Base-by-base conservation (phyloP, 1,140 invertebrate species). In the Eupristina koningsbergeri region DNA sequence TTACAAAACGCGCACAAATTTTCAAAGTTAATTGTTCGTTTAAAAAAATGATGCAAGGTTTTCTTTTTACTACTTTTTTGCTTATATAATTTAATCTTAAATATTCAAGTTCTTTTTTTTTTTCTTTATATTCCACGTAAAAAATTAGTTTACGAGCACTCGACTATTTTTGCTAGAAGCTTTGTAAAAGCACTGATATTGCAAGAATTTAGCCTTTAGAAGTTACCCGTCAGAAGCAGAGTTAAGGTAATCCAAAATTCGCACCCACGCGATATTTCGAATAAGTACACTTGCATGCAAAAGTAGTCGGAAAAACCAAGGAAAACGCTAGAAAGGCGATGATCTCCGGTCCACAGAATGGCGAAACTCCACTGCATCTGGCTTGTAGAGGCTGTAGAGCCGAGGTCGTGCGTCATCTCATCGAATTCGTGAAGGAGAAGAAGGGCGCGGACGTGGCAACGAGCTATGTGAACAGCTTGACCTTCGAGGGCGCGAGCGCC, bases 311-410 rank as follows among this genome's bases (percentile, higher is more conserved):
- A 36, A 36, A 36, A 67, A 11, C 5, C 19, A n/a, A 71, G 67
- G 13, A 26, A 41, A 71, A 71, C 22, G 39, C 36, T 71, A 71
- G 19, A 41, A n/a, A 36, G 39, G 5, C 36, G 19, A 71, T 41
- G 36, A n/a, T n/a, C n/a, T n/a, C 19, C 47, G 50, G 19, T 41
- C 9, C 29, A 22, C 76, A 99, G 97, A 96, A 95, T 87, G 98
- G 98, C n/a, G 98, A 99, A 93, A 99, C 98, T 0, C 96, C 98
- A 0, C 93, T 99, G 31, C 98, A 99, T 90, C 94, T 98, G 88
- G 98, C 98, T 3, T 97, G 97, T 86, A 92, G 95, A 77, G 95
- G 96, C 83, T 98, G 98, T 86, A 95, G 96, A 83, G 94, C 98
- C 7, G 96, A 98, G 81, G 96, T 98, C 29, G 96, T 98, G 0